These are phyloP conservation scores for Encarsia formosa DNA, from an alignment of 2,888 invertebrate species.

Conservation along the genomic window DNA sequence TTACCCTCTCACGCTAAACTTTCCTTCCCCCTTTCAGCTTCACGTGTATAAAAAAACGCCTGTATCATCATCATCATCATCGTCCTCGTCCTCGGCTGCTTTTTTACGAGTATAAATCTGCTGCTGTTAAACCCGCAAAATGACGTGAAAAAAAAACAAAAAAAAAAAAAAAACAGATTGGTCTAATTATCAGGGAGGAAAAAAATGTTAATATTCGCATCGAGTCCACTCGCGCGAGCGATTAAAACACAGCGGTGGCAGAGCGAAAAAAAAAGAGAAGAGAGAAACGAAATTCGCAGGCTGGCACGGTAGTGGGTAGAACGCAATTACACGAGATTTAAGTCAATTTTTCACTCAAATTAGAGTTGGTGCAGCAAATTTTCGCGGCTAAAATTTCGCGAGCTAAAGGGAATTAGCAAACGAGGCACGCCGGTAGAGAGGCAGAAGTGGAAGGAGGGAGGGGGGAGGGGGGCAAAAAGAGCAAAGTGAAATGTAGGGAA, in stretches of 20 bases:
- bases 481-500: conserved; percentile 10
- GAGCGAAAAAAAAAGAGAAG: too few relatives aligned
- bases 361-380: conserved; percentile 12
- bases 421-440: background rate
- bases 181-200: too few relatives aligned
- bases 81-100: too few relatives aligned
- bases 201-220: too few relatives aligned
- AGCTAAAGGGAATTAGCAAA: conserved; percentile 15
- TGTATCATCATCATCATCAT: too few relatives aligned
- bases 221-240: too few relatives aligned
- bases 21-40: background rate
- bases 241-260: too few relatives aligned
- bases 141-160: too few relatives aligned
- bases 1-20: conserved; percentile 11
- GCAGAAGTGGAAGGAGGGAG: conserved; percentile 5
- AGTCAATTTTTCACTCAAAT: conserved; percentile 14
- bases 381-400: conserved; percentile 10
- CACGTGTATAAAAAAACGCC: background rate
- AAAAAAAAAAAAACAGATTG: too few relatives aligned
- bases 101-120: too few relatives aligned
- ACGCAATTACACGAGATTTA: background rate
- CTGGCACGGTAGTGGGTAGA: background rate
- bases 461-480: conserved; percentile 6
- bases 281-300: too few relatives aligned
- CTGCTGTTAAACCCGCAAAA: too few relatives aligned